A percentile compares a stretch with the other conserved stretches of the same genome.
These are phyloP conservation scores for Spilogale gracilis DNA, from an alignment of 2,113 vertebrate genomes.

Conservation along the genomic window DNA sequence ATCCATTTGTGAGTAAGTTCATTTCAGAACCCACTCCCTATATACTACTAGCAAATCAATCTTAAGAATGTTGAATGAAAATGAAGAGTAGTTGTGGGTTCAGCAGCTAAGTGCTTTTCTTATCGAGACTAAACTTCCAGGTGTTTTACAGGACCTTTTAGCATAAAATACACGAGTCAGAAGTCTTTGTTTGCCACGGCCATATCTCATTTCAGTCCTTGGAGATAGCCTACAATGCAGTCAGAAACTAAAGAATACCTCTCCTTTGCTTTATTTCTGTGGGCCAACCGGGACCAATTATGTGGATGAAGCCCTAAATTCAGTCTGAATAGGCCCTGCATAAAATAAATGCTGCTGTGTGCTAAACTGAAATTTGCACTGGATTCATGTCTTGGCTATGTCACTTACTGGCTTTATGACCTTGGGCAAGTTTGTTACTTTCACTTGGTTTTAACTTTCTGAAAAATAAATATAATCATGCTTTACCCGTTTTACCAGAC, in stretches of 20 bases:
- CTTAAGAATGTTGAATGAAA: slow-evolving; percentile 66
- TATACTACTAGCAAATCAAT: slow-evolving; percentile 62
- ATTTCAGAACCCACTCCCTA: neutral
- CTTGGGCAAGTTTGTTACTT: neutral
- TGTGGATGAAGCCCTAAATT: neutral
- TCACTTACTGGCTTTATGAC: neutral
- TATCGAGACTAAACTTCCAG: slow-evolving; percentile 24
- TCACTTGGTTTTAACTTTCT: neutral
- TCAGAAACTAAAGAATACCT: neutral
- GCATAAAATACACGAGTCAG: neutral
- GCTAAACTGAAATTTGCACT: neutral
- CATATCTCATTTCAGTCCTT: neutral
- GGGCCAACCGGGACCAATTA: neutral
- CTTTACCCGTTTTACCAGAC: neutral
- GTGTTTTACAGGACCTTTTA: slow-evolving; percentile 1
- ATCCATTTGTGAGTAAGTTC: slow-evolving; percentile 22
- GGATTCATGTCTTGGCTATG: neutral
- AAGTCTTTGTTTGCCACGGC: neutral
- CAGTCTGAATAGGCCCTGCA: neutral
- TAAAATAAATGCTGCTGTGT: neutral
- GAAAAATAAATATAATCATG: slow-evolving; percentile 13
- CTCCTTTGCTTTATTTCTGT: neutral
- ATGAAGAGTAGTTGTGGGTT: slow-evolving; percentile 38
- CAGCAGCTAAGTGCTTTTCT: slow-evolving; percentile 55
- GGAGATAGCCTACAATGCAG: neutral